Conservation (phyloP, 1,140 invertebrate species). For the Conopomorpha cramerella region DNA sequence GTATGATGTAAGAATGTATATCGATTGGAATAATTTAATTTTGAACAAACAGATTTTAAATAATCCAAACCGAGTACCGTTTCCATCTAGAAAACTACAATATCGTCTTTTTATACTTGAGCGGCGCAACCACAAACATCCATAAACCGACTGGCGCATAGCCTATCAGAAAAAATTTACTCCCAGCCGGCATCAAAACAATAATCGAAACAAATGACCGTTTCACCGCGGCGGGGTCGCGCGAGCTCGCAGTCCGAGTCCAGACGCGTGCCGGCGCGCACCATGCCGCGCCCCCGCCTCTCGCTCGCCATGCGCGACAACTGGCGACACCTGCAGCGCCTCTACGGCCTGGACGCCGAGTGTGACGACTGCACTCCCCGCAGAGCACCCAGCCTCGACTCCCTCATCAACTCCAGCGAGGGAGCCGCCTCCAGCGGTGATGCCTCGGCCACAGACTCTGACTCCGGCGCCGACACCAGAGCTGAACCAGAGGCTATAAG, state of each 20-base stretch:
- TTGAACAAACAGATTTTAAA: too few relatives aligned
- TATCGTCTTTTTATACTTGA: too few relatives aligned
- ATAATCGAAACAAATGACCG: not conserved
- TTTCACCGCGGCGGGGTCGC: slow-evolving; percentile 2
- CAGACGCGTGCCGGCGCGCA: slow-evolving; percentile 41
- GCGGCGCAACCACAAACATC: too few relatives aligned
- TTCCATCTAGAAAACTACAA: slow-evolving; percentile 26
- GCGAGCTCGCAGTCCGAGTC: slow-evolving; percentile 25
- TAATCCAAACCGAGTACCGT: slow-evolving; percentile 49
- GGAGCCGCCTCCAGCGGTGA: slow-evolving; percentile 57
- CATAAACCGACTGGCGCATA: too few relatives aligned
- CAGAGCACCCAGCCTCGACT: slow-evolving; percentile 66
- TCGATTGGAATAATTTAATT: too few relatives aligned
- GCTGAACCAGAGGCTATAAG: slow-evolving; percentile 28
- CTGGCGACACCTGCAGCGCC: slow-evolving; percentile 44
- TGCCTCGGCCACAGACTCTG: slow-evolving; percentile 57
- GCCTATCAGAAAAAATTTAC: too few relatives aligned
- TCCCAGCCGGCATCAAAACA: not conserved
- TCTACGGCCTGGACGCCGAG: slow-evolving; percentile 59
- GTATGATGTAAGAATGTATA: too few relatives aligned
- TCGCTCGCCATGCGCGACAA: slow-evolving; percentile 50
- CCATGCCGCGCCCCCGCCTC: slow-evolving; percentile 49
- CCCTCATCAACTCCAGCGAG: slow-evolving; percentile 67
- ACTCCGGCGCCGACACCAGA: slow-evolving; percentile 56
- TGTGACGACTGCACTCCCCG: slow-evolving; percentile 40